These are phyloP conservation scores for Hydrozoanthus gracilis DNA, from an alignment of 92 coral and sea anemone genomes.

Conservation along the genomic window DNA sequence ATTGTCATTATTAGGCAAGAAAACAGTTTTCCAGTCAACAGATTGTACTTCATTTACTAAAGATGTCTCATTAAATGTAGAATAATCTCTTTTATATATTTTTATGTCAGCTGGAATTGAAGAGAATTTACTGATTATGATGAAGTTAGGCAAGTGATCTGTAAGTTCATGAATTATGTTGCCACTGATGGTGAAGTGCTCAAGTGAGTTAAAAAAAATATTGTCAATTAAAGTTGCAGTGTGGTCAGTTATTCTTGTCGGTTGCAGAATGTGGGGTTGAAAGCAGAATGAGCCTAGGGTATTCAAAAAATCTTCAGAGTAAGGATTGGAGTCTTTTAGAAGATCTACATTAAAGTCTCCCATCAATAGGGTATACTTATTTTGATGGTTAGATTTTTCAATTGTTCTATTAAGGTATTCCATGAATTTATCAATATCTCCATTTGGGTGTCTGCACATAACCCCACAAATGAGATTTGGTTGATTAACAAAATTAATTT, in stretches of 20 bases:
- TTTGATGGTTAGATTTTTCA: constrained; percentile 24
- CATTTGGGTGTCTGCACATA: constrained; percentile 61
- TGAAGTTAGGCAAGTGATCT: constrained; percentile 56
- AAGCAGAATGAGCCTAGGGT: background rate
- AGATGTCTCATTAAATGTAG: constrained; percentile 51
- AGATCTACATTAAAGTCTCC: constrained; percentile 50
- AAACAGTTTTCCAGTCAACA: constrained; percentile 53
- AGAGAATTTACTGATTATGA: constrained; percentile 64
- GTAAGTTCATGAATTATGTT: background rate
- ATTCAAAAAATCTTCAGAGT: background rate
- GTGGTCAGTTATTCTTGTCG: background rate
- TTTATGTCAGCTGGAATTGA: constrained; percentile 60
- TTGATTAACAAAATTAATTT: constrained; percentile 45
- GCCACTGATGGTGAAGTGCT: background rate
- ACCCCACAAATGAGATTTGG: constrained; percentile 65
- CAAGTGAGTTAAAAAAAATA: background rate
- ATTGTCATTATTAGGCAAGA: constrained; percentile 31
- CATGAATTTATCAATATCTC: constrained; percentile 44
- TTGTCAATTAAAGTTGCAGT: constrained; percentile 32
- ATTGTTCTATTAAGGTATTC: constrained; percentile 28
- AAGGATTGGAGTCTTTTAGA: constrained; percentile 25
- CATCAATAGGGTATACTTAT: constrained; percentile 31
- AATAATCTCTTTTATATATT: constrained; percentile 58
- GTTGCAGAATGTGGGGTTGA: background rate
- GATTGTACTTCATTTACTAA: constrained; percentile 57